Conservation (phyloP, 2,888 invertebrate genomes). For the Amiota minor region DNA sequence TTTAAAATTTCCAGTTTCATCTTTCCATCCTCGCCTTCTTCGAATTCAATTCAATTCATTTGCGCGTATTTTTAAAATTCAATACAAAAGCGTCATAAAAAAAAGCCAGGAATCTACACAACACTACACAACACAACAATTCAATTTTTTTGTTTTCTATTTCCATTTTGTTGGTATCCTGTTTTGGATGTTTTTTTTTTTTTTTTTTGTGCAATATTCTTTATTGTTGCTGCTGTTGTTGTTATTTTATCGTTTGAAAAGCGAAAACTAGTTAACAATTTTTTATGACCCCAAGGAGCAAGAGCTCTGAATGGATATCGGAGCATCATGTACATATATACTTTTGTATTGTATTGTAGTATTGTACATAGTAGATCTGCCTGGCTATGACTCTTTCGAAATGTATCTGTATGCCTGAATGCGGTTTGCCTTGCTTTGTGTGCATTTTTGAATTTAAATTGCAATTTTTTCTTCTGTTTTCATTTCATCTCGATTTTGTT, state of each 20-base stretch:
- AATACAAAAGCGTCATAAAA: constrained; percentile 57
- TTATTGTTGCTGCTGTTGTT: constrained; percentile 18
- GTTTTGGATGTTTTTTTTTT: neutral
- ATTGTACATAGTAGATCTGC: too few species aligned
- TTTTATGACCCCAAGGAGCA: constrained; percentile 22
- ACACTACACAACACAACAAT: neutral
- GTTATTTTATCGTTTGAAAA: constrained; percentile 25
- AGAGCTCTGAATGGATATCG: neutral
- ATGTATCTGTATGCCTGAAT: neutral
- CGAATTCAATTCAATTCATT: constrained; percentile 43
- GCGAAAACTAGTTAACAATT: constrained; percentile 31
- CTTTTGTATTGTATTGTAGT: too few species aligned
- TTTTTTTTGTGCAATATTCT: neutral
- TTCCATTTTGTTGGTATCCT: neutral
- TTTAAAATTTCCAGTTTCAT: too few species aligned
- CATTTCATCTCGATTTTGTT: constrained; percentile 1
- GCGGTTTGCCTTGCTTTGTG: constrained; percentile 24
- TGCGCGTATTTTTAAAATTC: constrained; percentile 55
- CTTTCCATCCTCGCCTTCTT: neutral
- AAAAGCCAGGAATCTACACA: neutral
- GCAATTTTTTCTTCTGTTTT: constrained; percentile 10
- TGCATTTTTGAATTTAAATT: constrained; percentile 30
- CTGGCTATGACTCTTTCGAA: neutral
- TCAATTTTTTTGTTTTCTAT: neutral
- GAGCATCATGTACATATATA: too few species aligned